These are phyloP conservation scores for Semnornis frantzii DNA, from an alignment of 2,113 vertebrate species.

Conservation along the genomic window DNA sequence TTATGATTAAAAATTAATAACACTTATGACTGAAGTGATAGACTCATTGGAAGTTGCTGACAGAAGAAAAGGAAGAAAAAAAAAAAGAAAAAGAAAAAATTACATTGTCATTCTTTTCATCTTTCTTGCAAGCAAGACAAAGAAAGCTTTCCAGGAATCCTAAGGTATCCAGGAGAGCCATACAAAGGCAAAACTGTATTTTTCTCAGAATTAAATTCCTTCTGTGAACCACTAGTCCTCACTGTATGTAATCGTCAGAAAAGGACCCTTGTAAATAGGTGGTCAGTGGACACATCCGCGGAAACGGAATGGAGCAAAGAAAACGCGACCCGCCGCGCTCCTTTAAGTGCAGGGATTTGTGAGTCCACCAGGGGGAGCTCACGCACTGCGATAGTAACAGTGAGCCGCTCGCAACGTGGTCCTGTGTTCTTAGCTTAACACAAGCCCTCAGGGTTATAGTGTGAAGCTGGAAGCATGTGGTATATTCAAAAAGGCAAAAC, in stretches of 20 bases:
- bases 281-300: no score
- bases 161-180: not conserved
- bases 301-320: not conserved
- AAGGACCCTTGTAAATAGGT: accelerated
- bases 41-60: not conserved
- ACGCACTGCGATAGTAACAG: not conserved
- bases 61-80: not conserved
- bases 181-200: not conserved
- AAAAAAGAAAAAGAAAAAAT: not conserved
- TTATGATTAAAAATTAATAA: not conserved
- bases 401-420: not conserved
- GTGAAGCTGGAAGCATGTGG: not conserved
- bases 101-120: accelerated
- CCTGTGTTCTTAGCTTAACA: not conserved
- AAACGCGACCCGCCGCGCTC: accelerated
- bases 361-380: slow-evolving; percentile 47
- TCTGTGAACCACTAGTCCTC: not conserved
- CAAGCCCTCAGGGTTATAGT: not conserved
- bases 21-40: not conserved
- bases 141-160: not conserved
- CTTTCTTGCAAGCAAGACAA: not conserved
- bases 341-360: not conserved
- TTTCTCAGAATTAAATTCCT: not conserved
- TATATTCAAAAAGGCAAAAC: not conserved
- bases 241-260: not conserved